These are phyloP conservation scores for Apis laboriosa DNA, from an alignment of 1,140 invertebrate species.

Conservation along the genomic window DNA sequence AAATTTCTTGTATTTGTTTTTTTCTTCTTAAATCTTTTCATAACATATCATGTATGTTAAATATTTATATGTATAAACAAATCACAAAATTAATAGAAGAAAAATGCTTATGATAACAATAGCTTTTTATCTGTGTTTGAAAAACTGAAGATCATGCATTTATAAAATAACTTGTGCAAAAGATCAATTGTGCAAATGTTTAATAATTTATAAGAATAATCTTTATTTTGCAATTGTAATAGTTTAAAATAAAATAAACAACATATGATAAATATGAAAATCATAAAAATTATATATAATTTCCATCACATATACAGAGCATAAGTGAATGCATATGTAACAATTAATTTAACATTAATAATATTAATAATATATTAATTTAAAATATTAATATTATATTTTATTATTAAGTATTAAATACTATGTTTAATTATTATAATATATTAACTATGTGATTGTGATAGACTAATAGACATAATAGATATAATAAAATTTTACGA, in stretches of 20 bases:
- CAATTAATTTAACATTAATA: not conserved
- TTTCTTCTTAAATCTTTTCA: not conserved
- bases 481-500: not conserved
- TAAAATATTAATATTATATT: too few species aligned
- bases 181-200: not conserved
- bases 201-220: not conserved
- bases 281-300: conserved; percentile 4
- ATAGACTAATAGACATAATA: not conserved
- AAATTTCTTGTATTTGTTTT: not conserved
- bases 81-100: not conserved
- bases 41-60: not conserved
- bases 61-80: not conserved
- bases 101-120: not conserved
- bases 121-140: not conserved
- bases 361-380: not conserved
- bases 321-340: conserved; percentile 21
- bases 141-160: conserved; percentile 27
- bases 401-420: too few species aligned
- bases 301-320: not conserved
- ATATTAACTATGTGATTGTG: not conserved
- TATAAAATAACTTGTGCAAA: conserved; percentile 10
- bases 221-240: conserved; percentile 10
- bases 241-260: conserved; percentile 12
- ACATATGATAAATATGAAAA: not conserved
- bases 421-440: too few species aligned